phyloP scores from a whole-genome alignment of 2,113 vertebrate species.

The Apeltes quadracus region DNA sequence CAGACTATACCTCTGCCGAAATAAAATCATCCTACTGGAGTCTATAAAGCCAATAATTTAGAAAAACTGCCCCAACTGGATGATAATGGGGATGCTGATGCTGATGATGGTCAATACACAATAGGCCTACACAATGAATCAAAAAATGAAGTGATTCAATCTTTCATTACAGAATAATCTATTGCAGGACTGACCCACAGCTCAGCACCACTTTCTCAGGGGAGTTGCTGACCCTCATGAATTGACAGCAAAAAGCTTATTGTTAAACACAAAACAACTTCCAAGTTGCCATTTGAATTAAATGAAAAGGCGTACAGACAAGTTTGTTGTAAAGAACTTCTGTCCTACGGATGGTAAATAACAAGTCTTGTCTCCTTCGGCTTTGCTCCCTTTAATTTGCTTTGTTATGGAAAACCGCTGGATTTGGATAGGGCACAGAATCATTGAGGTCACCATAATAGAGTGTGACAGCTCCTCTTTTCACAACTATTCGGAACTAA shows the following conservation, averaged over 20 bases:
- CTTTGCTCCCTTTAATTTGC: slow-evolving; percentile 77
- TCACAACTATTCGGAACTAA: slow-evolving; percentile 76
- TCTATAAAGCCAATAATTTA: slow-evolving; percentile 8
- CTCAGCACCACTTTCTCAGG: slow-evolving; percentile 47
- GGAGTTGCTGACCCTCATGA: slow-evolving; percentile 55
- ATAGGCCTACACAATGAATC: neutral
- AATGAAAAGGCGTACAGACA: slow-evolving; percentile 65
- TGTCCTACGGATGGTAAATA: slow-evolving; percentile 71
- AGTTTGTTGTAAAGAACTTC: slow-evolving; percentile 73
- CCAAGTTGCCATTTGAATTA: slow-evolving; percentile 64
- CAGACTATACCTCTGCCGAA: slow-evolving; percentile 21
- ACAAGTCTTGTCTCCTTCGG: slow-evolving; percentile 74
- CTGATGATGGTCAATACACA: neutral
- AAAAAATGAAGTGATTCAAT: neutral
- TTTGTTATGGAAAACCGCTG: slow-evolving; percentile 82
- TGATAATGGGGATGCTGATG: neutral
- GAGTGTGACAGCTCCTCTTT: slow-evolving; percentile 78
- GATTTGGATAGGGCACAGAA: slow-evolving; percentile 76
- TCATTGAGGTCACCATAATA: slow-evolving; percentile 79
- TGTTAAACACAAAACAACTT: slow-evolving; percentile 67
- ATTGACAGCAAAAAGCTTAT: slow-evolving; percentile 53
- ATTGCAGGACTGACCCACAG: slow-evolving; percentile 20
- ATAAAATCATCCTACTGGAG: slow-evolving; percentile 3
- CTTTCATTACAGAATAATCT: slow-evolving; percentile 32
- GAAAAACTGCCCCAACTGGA: neutral